A percentile compares a stretch with the other conserved stretches of the same genome.
phyloP scores from a whole-genome alignment of 2,888 invertebrate species.

The Chrysopilus asiliformis region DNA sequence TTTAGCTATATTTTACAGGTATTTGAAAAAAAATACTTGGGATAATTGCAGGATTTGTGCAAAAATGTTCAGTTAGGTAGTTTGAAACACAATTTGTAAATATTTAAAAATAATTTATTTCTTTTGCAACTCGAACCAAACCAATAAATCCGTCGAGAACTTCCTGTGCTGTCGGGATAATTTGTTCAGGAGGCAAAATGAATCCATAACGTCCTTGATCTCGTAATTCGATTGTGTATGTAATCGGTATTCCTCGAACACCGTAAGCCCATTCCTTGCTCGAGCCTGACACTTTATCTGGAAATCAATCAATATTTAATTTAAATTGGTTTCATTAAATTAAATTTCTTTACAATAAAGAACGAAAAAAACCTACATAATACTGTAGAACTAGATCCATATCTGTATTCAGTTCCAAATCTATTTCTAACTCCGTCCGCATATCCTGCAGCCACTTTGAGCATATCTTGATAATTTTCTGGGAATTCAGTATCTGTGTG shows the following conservation, averaged over 20 bases:
- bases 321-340: too few species aligned
- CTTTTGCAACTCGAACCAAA: too few species aligned
- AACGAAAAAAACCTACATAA: too few species aligned
- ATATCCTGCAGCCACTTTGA: constrained; percentile 27
- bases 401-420: constrained; percentile 46
- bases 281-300: constrained; percentile 49
- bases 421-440: constrained; percentile 36
- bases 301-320: too few species aligned
- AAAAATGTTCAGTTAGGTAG: too few species aligned
- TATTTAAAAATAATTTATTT: too few species aligned
- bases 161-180: constrained; percentile 50
- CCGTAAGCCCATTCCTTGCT: constrained; percentile 67
- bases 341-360: too few species aligned
- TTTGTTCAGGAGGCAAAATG: constrained; percentile 48
- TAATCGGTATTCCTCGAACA: constrained; percentile 47
- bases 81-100: too few species aligned
- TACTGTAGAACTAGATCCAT: constrained; percentile 44
- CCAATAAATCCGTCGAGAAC: constrained; percentile 43
- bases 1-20: too few species aligned
- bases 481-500: constrained; percentile 42
- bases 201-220: constrained; percentile 45
- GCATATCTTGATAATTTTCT: constrained; percentile 41
- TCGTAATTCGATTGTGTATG: constrained; percentile 51
- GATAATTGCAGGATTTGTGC: too few species aligned
- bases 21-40: too few species aligned